phyloP scores from a whole-genome alignment of 2,113 vertebrate genomes.

The Pygoscelis adeliae region DNA sequence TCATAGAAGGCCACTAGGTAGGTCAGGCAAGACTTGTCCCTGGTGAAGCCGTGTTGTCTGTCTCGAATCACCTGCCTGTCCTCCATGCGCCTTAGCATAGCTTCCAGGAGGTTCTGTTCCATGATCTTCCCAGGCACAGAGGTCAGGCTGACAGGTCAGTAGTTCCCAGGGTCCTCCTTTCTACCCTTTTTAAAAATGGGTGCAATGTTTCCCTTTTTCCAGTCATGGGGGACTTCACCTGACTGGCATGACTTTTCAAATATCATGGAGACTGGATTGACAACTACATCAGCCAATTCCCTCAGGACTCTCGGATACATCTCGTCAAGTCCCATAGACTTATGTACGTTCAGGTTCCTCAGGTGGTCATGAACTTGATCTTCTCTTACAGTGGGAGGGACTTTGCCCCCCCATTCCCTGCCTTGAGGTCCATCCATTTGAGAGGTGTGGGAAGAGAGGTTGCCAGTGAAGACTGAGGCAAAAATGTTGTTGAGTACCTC shows the following conservation, averaged over 20 bases:
- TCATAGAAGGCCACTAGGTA: no score
- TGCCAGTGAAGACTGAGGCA: neutral
- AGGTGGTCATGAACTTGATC: neutral
- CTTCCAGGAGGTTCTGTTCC: neutral
- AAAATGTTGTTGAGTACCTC: neutral
- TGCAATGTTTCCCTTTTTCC: no score
- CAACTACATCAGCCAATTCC: neutral
- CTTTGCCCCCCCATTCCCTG: neutral
- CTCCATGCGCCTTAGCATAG: no score
- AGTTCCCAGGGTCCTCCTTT: neutral
- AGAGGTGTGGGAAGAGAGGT: neutral
- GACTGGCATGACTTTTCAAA: neutral
- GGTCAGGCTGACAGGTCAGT: no score
- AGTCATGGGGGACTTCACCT: neutral
- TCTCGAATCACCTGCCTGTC: no score
- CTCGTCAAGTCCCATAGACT: neutral
- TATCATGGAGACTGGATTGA: neutral
- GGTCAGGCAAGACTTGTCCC: neutral
- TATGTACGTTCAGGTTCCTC: neutral
- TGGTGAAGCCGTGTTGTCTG: neutral
- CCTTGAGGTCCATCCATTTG: neutral
- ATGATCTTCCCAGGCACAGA: neutral
- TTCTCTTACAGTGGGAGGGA: neutral
- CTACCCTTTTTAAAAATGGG: neutral
- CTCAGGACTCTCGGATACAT: accelerated